phyloP scores from a whole-genome alignment of 2,113 vertebrate species.

The Ardeotis arabs region DNA sequence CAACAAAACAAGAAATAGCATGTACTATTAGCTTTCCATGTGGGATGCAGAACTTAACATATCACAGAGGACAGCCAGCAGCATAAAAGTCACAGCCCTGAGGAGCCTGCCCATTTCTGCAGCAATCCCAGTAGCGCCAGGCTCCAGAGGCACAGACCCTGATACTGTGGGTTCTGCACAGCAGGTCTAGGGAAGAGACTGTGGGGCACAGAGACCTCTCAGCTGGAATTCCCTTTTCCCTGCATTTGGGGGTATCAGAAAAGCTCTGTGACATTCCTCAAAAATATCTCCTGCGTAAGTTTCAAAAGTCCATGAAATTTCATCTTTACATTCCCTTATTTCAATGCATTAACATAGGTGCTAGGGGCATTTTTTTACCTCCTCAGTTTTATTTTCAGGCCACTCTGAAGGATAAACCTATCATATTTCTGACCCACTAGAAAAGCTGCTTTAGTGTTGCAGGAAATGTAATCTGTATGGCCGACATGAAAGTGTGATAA shows the following conservation, averaged over 20 bases:
- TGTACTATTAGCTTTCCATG: neutral
- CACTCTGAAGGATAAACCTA: constrained; percentile 46
- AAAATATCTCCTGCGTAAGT: neutral
- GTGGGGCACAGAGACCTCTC: neutral
- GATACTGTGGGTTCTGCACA: neutral
- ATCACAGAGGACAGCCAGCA: neutral
- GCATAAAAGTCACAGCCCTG: neutral
- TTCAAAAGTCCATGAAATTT: neutral
- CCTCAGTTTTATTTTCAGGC: constrained; percentile 22
- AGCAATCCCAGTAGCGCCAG: neutral
- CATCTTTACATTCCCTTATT: neutral
- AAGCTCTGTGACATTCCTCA: neutral
- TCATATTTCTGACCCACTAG: constrained; percentile 66
- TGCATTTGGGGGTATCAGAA: neutral
- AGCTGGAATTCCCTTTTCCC: neutral
- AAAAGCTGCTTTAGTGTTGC: constrained; percentile 56
- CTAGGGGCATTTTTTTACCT: neutral
- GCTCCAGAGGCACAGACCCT: rapidly evolving
- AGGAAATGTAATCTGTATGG: constrained; percentile 72
- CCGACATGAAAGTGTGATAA: constrained; percentile 68
- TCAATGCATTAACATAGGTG: neutral
- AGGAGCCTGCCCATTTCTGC: neutral
- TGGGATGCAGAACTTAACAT: rapidly evolving
- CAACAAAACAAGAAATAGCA: neutral
- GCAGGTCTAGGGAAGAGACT: neutral